phyloP scores from a whole-genome alignment of 2,888 invertebrate genomes.

The Drosophila stalkeri region DNA sequence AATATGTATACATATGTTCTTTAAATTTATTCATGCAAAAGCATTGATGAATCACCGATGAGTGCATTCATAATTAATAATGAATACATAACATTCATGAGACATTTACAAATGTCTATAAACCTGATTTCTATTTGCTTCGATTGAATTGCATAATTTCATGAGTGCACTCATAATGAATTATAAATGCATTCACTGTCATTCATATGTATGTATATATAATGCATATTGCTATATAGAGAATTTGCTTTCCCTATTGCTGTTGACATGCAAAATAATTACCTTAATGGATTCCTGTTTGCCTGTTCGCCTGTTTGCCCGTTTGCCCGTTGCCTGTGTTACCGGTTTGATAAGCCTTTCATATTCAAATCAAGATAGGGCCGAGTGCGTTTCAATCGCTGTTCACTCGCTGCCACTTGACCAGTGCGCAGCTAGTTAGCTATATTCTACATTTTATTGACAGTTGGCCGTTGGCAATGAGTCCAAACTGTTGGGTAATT shows the following conservation, averaged over 20 bases:
- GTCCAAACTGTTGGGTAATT: conserved; percentile 62
- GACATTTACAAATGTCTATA: not conserved
- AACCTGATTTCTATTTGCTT: not conserved
- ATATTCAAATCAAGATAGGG: conserved; percentile 45
- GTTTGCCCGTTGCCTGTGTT: not conserved
- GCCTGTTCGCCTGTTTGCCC: too few species aligned
- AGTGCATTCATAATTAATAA: not conserved
- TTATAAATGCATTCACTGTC: conserved; percentile 10
- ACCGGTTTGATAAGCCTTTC: conserved; percentile 25
- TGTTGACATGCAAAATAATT: conserved; percentile 41
- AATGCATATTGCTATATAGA: conserved; percentile 3
- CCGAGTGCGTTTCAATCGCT: conserved; percentile 31
- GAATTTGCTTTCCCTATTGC: conserved; percentile 11
- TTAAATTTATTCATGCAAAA: not conserved
- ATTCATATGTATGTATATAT: not conserved
- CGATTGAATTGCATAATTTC: not conserved
- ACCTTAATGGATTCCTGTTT: conserved; percentile 47
- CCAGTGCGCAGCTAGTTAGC: conserved; percentile 44
- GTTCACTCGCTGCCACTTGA: not conserved
- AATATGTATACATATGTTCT: not conserved
- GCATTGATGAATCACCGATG: too few species aligned
- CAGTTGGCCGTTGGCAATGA: conserved; percentile 67
- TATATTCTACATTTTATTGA: conserved; percentile 4
- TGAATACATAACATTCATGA: not conserved
- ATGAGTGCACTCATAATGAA: not conserved